A percentile compares a stretch with the other conserved stretches of the same genome.
Conservation (phyloP, 2,113 vertebrate genomes). For the Leptodactylus fuscus region DNA sequence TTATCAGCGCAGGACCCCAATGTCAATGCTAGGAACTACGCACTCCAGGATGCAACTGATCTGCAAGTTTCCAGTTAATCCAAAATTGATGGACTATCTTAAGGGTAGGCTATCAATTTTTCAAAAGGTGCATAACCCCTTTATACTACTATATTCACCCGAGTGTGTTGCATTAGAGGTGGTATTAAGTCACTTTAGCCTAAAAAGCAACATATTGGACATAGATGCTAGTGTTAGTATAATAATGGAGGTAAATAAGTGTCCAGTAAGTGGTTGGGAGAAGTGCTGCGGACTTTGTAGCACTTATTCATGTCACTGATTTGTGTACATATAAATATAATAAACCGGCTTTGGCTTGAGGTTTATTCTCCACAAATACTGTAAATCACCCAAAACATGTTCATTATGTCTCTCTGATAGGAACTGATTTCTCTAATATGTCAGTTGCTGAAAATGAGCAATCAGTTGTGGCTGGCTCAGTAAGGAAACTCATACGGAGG, state of each 20-base stretch:
- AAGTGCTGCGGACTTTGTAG: neutral
- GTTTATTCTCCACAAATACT: neutral
- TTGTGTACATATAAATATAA: neutral
- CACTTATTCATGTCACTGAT: no score
- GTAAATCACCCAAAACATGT: slow-evolving; percentile 1
- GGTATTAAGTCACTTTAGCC: neutral
- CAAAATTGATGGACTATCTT: no score
- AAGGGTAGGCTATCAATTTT: no score
- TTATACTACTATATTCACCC: no score
- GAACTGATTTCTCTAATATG: slow-evolving; percentile 21
- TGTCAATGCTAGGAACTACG: no score
- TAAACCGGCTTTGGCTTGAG: neutral
- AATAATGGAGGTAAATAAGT: neutral
- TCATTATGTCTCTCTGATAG: slow-evolving; percentile 27
- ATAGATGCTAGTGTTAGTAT: neutral
- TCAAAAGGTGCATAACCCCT: no score
- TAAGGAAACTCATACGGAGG: slow-evolving; percentile 36
- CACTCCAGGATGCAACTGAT: no score
- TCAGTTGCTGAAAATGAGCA: slow-evolving; percentile 40
- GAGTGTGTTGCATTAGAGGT: no score
- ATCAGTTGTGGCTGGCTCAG: slow-evolving; percentile 43
- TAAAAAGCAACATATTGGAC: neutral
- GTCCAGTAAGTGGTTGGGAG: neutral
- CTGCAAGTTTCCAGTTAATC: no score
- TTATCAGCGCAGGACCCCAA: no score